phyloP scores from a whole-genome alignment of 2,797 vertebrate species.

The Pristis pectinata region DNA sequence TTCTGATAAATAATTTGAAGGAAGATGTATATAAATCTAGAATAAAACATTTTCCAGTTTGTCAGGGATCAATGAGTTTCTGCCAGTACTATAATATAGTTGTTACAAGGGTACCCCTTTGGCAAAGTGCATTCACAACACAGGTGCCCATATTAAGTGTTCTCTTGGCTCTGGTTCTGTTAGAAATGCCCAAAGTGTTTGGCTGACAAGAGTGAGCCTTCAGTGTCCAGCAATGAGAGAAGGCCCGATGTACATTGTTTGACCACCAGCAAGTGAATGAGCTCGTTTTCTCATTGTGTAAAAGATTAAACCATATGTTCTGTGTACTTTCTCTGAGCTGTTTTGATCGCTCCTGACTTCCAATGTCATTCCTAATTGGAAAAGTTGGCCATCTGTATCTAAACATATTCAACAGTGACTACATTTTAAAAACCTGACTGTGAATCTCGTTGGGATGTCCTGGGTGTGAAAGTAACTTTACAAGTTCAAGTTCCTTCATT shows the following conservation, averaged over 20 bases:
- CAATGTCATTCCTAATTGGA: neutral
- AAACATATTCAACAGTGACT: neutral
- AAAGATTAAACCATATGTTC: neutral
- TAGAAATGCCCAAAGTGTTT: neutral
- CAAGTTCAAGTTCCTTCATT: too few relatives aligned
- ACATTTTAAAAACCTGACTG: neutral
- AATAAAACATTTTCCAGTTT: neutral
- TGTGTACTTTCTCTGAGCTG: neutral
- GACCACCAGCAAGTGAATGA: neutral
- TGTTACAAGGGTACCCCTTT: neutral
- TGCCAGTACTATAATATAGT: neutral
- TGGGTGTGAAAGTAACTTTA: too few relatives aligned
- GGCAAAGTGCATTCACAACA: too few relatives aligned
- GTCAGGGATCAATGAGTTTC: neutral
- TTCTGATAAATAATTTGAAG: neutral
- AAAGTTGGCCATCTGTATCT: neutral
- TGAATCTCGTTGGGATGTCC: neutral
- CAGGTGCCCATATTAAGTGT: neutral
- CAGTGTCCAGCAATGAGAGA: neutral
- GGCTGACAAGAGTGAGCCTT: neutral
- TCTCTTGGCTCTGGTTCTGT: neutral
- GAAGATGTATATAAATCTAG: neutral
- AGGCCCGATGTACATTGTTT: neutral
- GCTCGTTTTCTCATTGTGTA: neutral
- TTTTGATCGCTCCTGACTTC: neutral